Evolutionary conservation across 92 coral and sea anemone genomes (phyloP).

Genomic region (Zoanthus solanderi): DNA sequence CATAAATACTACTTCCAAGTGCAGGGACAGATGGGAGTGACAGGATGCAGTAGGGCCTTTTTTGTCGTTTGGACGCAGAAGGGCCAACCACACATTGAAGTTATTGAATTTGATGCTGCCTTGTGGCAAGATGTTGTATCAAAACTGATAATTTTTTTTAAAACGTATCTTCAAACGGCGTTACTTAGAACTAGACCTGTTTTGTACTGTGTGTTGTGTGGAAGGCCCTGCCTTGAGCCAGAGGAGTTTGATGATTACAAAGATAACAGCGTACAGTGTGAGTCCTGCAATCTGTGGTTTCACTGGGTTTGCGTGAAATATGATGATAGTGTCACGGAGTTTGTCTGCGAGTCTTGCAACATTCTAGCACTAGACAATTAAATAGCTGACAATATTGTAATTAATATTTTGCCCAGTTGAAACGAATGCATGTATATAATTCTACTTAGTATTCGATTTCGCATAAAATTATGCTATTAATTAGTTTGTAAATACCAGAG

Average conservation of each 20-base stretch:
- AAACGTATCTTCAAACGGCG: conserved; percentile 52
- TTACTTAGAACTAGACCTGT: conserved; percentile 39
- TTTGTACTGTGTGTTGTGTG: conserved; percentile 52
- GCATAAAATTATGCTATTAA: conserved; percentile 15
- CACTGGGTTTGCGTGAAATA: conserved; percentile 56
- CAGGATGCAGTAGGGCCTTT: conserved; percentile 36
- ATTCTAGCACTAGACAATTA: conserved; percentile 16
- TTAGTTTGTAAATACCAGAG: conserved; percentile 26
- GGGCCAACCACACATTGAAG: conserved; percentile 44
- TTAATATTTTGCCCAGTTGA: conserved; percentile 19
- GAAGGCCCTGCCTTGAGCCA: conserved; percentile 45
- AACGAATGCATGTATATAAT: conserved; percentile 11
- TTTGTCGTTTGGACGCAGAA: conserved; percentile 61
- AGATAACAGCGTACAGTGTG: conserved; percentile 63
- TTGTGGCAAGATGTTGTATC: conserved; percentile 6
- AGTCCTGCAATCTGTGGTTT: conserved; percentile 53
- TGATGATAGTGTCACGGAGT: conserved; percentile 29
- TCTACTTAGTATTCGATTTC: conserved; percentile 13
- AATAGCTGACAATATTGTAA: conserved; percentile 23
- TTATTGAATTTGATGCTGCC: conserved; percentile 37
- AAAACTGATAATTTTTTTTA: conserved; percentile 4
- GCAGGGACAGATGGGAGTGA: conserved; percentile 63
- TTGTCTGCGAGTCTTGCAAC: conserved; percentile 26
- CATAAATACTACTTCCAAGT: conserved; percentile 66
- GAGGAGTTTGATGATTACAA: conserved; percentile 64